Base-by-base conservation (phyloP, 2,797 vertebrate species). In the Labeo calbasu region DNA sequence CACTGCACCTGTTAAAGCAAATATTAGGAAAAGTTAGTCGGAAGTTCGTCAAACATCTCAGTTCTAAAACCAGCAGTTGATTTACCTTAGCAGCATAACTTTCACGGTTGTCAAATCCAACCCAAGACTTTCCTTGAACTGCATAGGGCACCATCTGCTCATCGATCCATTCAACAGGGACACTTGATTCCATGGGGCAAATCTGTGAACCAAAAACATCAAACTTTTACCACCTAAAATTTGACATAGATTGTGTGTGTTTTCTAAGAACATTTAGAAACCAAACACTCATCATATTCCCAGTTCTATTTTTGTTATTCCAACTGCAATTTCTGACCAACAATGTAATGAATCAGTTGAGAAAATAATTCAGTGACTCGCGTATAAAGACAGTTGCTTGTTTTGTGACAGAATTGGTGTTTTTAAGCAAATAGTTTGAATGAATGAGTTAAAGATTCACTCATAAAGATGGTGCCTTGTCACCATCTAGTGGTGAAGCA, bases 101-200 rank as follows among this genome's bases (percentile, higher is more conserved):
- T 70, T 84, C 87, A 28, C 25, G 23, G 86, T 94, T 84, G 83
- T 96, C 95, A 59, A 91, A 96, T 63, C 94, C 95, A 8, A 95
- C 85, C 95, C 95, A 96, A 32, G 92, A 23, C 19, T 70, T 92
- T 66, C 91, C 92, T 2, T 84, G 86, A 66, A 89, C 90, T 69
- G 94, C 92, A 21, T 92, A 96, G 17, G 95, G 95, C 66, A 95
- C 95, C 1, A 85, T 40, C 87, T 96, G 95, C 2, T 95, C 92
- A 28, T 80, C 0, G 72, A 95, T 93, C 95, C 94, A 95, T 13
- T 19, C 21, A 3, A 84, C 2, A 0, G 11, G 81, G 28, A 89
- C 89, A n/a, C 79, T 61, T 15, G 76, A 0, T 82, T 25, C 50
- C 86, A 93, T 94, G 10, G 80, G 73, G 88, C 95, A 96, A 65